phyloP scores from a whole-genome alignment of 2,888 invertebrate genomes.

The Drosophila stalkeri region DNA sequence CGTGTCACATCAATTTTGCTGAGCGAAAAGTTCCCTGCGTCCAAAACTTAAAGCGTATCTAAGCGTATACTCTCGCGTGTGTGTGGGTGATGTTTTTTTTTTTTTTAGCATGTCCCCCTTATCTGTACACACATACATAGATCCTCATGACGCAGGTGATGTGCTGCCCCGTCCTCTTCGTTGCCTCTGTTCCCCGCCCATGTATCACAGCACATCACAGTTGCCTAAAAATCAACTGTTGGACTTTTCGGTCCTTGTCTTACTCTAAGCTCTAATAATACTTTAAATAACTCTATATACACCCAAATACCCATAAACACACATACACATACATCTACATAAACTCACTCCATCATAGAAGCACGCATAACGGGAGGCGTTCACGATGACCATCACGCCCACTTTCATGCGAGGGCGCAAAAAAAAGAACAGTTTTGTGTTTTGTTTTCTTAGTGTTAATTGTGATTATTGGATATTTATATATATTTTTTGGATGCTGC shows the following conservation, averaged over 20 bases:
- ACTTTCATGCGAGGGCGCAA: conserved; percentile 33
- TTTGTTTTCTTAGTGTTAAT: conserved; percentile 47
- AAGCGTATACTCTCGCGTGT: conserved; percentile 19
- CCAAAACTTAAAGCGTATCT: conserved; percentile 19
- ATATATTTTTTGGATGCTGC: conserved; percentile 14
- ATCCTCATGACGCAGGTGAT: conserved; percentile 80
- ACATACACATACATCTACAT: conserved; percentile 1
- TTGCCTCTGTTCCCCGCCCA: not conserved
- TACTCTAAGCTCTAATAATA: conserved; percentile 41
- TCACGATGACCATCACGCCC: conserved; percentile 40
- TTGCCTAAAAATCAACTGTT: conserved; percentile 78
- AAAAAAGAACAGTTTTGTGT: conserved; percentile 25
- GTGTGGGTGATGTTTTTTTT: conserved; percentile 9
- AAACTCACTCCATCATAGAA: conserved; percentile 7
- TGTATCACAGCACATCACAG: conserved; percentile 77
- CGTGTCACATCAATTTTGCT: conserved; percentile 86
- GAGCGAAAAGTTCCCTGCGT: conserved; percentile 85
- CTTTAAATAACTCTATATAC: conserved; percentile 39
- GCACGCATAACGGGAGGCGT: conserved; percentile 27
- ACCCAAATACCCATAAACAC: not conserved
- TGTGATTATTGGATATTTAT: conserved; percentile 31
- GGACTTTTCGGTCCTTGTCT: conserved; percentile 86
- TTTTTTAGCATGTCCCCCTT: conserved; percentile 52
- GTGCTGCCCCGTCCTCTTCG: conserved; percentile 54
- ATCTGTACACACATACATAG: not conserved